Evolutionary conservation across 2,113 vertebrate species (phyloP).

Genomic region (Pluvianellus socialis): DNA sequence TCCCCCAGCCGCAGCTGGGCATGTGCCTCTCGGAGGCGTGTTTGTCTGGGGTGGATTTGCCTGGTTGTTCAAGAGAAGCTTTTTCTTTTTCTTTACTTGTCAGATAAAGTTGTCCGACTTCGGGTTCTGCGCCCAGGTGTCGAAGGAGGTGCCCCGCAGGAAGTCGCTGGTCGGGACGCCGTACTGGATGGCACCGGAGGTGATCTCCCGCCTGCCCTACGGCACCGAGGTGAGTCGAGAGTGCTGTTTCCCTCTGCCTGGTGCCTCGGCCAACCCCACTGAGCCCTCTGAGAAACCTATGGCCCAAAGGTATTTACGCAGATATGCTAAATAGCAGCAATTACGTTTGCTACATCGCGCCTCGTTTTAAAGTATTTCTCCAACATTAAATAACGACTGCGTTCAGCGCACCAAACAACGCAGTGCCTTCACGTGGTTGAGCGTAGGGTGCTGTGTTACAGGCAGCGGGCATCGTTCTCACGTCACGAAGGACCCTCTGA

Average conservation of each 20-base stretch:
- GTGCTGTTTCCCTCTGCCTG: rapidly evolving
- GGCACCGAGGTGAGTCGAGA: conserved; percentile 87
- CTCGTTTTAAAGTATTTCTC: not conserved
- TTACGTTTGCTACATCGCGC: not conserved
- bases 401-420: not conserved
- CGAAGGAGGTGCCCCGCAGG: conserved; percentile 97
- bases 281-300: not conserved
- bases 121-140: conserved; percentile 98
- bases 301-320: not conserved
- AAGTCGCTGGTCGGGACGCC: conserved; percentile 97
- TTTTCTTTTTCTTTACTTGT: not conserved
- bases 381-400: not conserved
- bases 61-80: not conserved
- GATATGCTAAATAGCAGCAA: not conserved
- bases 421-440: not conserved
- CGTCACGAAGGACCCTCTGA: not conserved
- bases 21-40: not conserved
- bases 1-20: not conserved
- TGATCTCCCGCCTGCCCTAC: conserved; percentile 96
- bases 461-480: not conserved
- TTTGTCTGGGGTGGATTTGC: rapidly evolving
- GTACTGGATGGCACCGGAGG: conserved; percentile 98
- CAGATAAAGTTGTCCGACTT: conserved; percentile 99
- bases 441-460: not conserved
- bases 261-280: rapidly evolving